Evolutionary conservation across 2,113 vertebrate species (phyloP).

Genomic region (Hemiscyllium ocellatum): DNA sequence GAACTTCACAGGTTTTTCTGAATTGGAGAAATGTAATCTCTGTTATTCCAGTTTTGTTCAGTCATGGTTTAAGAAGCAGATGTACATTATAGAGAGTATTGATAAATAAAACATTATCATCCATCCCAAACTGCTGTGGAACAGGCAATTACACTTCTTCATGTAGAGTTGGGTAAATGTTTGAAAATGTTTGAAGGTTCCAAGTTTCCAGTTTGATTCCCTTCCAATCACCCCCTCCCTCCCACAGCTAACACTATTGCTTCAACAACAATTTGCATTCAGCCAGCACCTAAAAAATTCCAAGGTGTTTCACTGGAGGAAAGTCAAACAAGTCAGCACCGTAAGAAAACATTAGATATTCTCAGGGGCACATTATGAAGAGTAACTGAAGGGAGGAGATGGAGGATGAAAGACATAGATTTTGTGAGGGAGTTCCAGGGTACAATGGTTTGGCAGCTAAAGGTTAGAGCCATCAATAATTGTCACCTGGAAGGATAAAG

Average conservation of each 20-base stretch:
- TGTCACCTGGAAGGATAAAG: background rate
- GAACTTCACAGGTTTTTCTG: background rate
- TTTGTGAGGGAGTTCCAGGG: background rate
- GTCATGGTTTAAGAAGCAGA: background rate
- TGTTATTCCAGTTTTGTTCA: background rate
- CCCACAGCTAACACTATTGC: background rate
- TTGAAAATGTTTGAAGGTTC: background rate
- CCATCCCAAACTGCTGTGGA: background rate
- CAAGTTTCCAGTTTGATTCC: background rate
- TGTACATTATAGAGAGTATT: background rate
- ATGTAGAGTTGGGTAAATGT: background rate
- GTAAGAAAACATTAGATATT: background rate
- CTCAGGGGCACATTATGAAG: background rate
- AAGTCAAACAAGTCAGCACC: background rate
- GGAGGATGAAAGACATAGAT: background rate
- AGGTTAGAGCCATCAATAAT: background rate
- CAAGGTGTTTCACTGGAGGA: background rate
- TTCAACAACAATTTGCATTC: background rate
- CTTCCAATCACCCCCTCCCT: no score
- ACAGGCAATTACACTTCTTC: background rate
- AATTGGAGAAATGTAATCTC: background rate
- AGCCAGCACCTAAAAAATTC: background rate
- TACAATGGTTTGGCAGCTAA: background rate
- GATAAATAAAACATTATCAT: slow-evolving; percentile 29
- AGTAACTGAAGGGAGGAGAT: background rate